These are phyloP conservation scores for Leptocoma aspasia DNA, from an alignment of 2,113 vertebrate genomes.

Conservation along the genomic window DNA sequence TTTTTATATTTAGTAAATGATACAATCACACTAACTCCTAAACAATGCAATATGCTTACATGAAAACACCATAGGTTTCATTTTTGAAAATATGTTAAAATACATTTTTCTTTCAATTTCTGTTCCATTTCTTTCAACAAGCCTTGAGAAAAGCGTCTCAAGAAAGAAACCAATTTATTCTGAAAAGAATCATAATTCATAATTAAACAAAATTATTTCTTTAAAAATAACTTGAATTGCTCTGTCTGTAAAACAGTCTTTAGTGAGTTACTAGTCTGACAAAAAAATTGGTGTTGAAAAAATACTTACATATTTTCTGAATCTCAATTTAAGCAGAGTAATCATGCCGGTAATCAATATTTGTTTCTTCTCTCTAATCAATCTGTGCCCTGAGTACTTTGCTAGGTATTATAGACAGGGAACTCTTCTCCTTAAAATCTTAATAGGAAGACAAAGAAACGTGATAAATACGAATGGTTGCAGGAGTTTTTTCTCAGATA, in stretches of 20 bases:
- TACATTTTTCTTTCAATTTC: neutral
- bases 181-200: neutral
- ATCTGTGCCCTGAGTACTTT: neutral
- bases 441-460: neutral
- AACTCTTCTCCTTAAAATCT: neutral
- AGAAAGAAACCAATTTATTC: neutral
- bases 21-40: neutral
- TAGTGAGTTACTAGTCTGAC: neutral
- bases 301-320: neutral
- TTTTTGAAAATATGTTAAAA: neutral
- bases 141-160: neutral
- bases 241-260: neutral
- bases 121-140: neutral
- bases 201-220: neutral
- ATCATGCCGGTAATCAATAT: constrained; percentile 3
- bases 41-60: neutral
- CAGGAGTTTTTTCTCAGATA: neutral
- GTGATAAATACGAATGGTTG: neutral
- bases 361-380: neutral
- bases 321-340: neutral
- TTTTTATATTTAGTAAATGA: neutral
- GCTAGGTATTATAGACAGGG: neutral
- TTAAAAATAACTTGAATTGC: neutral
- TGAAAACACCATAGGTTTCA: neutral
- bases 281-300: neutral